Conservation (phyloP, 2,113 vertebrate genomes). For the Pygathrix nemaeus region DNA sequence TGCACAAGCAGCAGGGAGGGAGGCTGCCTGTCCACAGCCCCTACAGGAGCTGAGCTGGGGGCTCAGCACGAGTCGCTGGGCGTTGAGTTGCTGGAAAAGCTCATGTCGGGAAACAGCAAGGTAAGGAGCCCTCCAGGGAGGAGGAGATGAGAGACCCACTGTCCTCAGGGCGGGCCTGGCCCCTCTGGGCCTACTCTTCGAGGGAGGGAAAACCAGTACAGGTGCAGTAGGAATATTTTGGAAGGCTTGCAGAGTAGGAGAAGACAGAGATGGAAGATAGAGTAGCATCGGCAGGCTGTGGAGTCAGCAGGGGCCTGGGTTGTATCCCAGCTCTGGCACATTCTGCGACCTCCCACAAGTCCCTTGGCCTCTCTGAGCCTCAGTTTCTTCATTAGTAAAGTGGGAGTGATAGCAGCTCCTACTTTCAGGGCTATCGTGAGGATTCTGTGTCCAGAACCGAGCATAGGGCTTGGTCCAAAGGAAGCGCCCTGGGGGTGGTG, state of each 20-base stretch:
- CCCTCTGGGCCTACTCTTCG: neutral
- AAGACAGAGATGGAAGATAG: neutral
- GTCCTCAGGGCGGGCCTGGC: neutral
- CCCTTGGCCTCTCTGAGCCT: neutral
- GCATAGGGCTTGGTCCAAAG: no score
- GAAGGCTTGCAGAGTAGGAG: neutral
- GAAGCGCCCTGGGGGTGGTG: accelerated
- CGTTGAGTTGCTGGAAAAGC: neutral
- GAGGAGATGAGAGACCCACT: neutral
- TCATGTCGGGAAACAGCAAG: neutral
- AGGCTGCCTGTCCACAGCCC: neutral
- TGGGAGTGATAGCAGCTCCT: no score
- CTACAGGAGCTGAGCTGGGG: neutral
- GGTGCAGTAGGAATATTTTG: neutral
- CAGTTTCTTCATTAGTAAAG: neutral
- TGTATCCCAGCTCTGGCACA: no score
- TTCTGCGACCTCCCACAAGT: no score
- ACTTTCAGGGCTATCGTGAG: neutral
- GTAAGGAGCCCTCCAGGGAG: neutral
- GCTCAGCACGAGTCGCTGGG: accelerated
- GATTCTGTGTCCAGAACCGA: neutral
- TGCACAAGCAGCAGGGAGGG: neutral
- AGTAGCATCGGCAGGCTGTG: accelerated
- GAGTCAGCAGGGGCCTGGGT: neutral
- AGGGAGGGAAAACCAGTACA: neutral